Percentiles rank a stretch among this genome's conserved stretches.
Evolutionary conservation across 2,113 vertebrate genomes (phyloP).

Genomic region (Picathartes gymnocephalus): DNA sequence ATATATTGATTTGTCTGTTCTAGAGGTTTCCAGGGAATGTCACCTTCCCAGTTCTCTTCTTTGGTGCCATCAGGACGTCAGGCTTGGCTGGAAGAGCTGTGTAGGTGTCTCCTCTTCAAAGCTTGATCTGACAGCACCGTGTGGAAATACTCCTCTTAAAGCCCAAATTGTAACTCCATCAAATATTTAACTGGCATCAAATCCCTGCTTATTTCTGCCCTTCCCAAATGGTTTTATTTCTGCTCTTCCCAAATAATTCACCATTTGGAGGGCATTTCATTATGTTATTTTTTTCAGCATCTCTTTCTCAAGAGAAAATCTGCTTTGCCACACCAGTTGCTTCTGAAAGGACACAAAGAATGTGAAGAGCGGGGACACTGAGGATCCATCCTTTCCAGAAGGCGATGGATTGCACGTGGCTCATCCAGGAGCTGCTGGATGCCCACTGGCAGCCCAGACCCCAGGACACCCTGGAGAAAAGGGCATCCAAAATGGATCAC

Average conservation of each 20-base stretch:
- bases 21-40: not conserved
- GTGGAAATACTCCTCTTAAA: not conserved
- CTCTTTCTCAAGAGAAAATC: not conserved
- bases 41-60: not conserved
- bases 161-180: not conserved
- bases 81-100: not conserved
- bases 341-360: not conserved
- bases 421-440: not conserved
- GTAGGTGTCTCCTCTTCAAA: not conserved
- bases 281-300: not conserved
- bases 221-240: not conserved
- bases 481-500: not conserved
- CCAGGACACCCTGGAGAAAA: not conserved
- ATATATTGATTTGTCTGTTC: rapidly evolving
- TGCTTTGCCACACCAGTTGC: not conserved
- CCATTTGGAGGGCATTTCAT: not conserved
- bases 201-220: not conserved
- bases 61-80: not conserved
- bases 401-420: not conserved
- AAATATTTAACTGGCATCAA: not conserved
- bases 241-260: not conserved
- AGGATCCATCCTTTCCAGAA: not conserved
- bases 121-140: rapidly evolving
- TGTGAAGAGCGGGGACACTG: not conserved
- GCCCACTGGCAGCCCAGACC: not conserved